Evolutionary conservation across 2,888 invertebrate genomes (phyloP).

Genomic region (Clusia tigrina): DNA sequence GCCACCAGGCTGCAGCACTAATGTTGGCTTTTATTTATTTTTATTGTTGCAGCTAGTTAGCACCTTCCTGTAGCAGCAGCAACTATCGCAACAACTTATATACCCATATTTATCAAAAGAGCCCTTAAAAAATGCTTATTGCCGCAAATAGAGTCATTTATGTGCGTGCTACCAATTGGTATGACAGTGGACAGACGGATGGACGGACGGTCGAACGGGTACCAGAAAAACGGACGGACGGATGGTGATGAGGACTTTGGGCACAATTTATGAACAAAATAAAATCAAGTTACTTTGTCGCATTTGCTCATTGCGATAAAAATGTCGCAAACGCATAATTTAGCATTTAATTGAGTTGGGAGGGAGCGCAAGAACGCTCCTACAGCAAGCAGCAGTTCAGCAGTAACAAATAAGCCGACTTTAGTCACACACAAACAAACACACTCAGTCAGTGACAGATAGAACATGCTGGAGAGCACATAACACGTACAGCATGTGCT

Average conservation of each 20-base stretch:
- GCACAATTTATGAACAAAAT: conserved; percentile 1
- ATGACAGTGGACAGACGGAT: background rate
- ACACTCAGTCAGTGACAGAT: background rate
- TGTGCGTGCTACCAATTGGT: conserved; percentile 6
- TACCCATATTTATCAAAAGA: background rate
- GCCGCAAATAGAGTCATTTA: background rate
- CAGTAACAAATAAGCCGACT: conserved; percentile 16
- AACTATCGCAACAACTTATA: background rate
- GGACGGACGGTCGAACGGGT: background rate
- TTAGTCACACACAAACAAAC: too few species aligned
- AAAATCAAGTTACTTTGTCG: conserved; percentile 13
- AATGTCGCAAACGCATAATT: conserved; percentile 42
- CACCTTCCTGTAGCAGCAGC: background rate
- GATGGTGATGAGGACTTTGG: conserved; percentile 31
- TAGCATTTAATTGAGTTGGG: conserved; percentile 42
- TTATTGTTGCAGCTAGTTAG: background rate
- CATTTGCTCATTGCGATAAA: conserved; percentile 33
- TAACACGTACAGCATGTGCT: conserved; percentile 17
- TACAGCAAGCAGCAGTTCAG: background rate
- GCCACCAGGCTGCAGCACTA: background rate
- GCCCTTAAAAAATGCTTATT: background rate
- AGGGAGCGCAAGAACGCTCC: background rate
- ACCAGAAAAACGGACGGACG: conserved; percentile 20
- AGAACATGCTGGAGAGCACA: background rate
- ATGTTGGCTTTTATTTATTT: background rate